Conservation (phyloP, 2,888 invertebrate genomes). For the Seladonia tumulorum region DNA sequence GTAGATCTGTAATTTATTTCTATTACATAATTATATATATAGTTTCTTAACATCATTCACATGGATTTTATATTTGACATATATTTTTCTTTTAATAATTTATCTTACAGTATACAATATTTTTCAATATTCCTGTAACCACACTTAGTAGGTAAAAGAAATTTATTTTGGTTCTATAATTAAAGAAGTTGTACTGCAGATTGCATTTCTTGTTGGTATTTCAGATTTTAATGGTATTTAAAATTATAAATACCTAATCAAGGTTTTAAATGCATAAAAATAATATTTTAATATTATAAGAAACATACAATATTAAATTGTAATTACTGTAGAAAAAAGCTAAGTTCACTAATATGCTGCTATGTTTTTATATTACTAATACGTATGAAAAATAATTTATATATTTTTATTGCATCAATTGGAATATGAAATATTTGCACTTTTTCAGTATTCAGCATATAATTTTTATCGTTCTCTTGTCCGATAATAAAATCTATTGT, state of each 20-base stretch:
- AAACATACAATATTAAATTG: neutral
- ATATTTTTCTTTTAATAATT: slow-evolving; percentile 29
- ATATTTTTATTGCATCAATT: slow-evolving; percentile 14
- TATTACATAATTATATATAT: slow-evolving; percentile 15
- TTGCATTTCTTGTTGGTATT: slow-evolving; percentile 1
- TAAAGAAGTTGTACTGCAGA: slow-evolving; percentile 12
- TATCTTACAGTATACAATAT: slow-evolving; percentile 31
- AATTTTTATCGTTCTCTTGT: slow-evolving; percentile 15
- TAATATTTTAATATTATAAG: slow-evolving; percentile 6
- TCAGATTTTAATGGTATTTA: slow-evolving; percentile 22
- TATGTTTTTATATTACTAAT: slow-evolving; percentile 15
- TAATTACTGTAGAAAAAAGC: slow-evolving; percentile 7
- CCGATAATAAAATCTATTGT: neutral
- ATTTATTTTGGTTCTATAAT: neutral
- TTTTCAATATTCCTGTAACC: slow-evolving; percentile 27
- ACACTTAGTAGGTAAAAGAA: neutral
- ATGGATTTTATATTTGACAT: slow-evolving; percentile 21
- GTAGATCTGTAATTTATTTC: slow-evolving; percentile 27
- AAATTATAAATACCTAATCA: slow-evolving; percentile 2
- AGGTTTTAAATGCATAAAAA: slow-evolving; percentile 3
- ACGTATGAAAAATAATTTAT: slow-evolving; percentile 44
- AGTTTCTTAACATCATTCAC: slow-evolving; percentile 14
- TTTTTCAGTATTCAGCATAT: neutral
- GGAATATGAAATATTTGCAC: slow-evolving; percentile 31
- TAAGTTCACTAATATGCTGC: slow-evolving; percentile 18